Base-by-base conservation (phyloP, 2,888 invertebrate genomes). In the Petrolisthes cinctipes region DNA sequence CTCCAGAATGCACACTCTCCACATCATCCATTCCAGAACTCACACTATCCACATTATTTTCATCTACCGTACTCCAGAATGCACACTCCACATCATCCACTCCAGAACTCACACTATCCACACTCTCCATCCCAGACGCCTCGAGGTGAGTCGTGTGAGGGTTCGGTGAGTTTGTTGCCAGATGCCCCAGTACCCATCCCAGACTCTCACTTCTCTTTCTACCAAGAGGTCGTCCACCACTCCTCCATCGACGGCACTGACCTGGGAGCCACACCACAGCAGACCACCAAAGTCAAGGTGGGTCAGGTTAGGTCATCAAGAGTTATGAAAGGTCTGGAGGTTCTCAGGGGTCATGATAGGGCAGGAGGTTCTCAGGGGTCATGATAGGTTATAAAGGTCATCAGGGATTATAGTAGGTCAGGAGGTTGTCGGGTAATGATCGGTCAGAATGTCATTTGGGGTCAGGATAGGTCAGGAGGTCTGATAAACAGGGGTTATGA, bases 131-230 rank as follows among this genome's bases (percentile, higher is more conserved):
- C 7, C 23, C 37, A 85, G 85, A 85, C 79, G 66, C 85, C 85
- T 53, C 78, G 85, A 7, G 85, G 85, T 14, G 78, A 76, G 11
- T 51, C 37, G 56, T 85, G 85, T 76, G 85, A 85, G 68, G 66
- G 66, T 6, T 53, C 76, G 7, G 78, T 76, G 4, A 66, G 76
- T 9, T 17, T 68, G n/a, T 51, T 85, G 85, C 56, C 76, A 14
- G 79, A 53, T 9, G 20, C 66, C 7, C 14, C 53, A 61, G 0
- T 85, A 2, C 85, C 85, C 9, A 71, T 0, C 51, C 53, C 66
- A 23, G 66, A 57, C 1, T 23, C 66, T 20, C 79, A 78, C 79
- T 85, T 76, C 85, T 66, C 85, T 37, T 73, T 85, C 66, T 57
- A 61, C 54, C 79, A 85, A 54, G 85, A 85, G 54, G 9, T 57